Evolutionary conservation across 1,140 invertebrate genomes (phyloP), one percentile per base, ranked within the genome.

Genomic region (Drosophila micromelanica): DNA sequence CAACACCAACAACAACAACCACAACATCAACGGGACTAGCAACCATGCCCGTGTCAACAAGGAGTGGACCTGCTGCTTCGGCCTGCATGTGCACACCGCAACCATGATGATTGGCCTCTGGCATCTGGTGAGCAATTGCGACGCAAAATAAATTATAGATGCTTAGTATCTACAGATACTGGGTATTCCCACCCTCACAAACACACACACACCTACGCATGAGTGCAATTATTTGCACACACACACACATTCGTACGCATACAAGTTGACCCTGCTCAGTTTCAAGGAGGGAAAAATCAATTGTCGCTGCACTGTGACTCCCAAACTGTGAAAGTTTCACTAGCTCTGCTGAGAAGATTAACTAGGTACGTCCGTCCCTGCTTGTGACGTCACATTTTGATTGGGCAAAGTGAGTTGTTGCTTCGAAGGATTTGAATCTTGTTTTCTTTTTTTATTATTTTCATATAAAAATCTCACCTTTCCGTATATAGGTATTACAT

Each of bases 21-120:
- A 35, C 64, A 71, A 49, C 11, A 71, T 43, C 11, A 73, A 42
- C 48, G 63, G 27, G 35, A 63, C 35, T 17, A 59, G 30, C 35
- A 65, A 30, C 38, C 48, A 56, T 48, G 56, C n/a, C 0, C 72
- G 79, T 20, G 93, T 93, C 74, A 94, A 94, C 64, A 92, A 92
- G 76, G 95, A 96, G 86, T 96, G 95, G 95, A 94, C 94, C 64
- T 97, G 96, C 92, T 96, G 95, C 85, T 95, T 96, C 78, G 97
- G 96, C 86, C 94, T 96, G 32, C 96, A 97, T 93, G 96, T 97
- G 12, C 94, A 96, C 67, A 97, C 96, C 37, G 96, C 95, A 20
- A 97, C 96, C 9, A 95, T 97, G 54, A 93, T 96, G 63, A 94
- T 97, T 64, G 96, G 96, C 81, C 93, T 96, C 81, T 96, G 96